Percentiles rank a stretch among this genome's conserved stretches.
Evolutionary conservation across 1,140 invertebrate species (phyloP).

Genomic region (Bombus confusus): DNA sequence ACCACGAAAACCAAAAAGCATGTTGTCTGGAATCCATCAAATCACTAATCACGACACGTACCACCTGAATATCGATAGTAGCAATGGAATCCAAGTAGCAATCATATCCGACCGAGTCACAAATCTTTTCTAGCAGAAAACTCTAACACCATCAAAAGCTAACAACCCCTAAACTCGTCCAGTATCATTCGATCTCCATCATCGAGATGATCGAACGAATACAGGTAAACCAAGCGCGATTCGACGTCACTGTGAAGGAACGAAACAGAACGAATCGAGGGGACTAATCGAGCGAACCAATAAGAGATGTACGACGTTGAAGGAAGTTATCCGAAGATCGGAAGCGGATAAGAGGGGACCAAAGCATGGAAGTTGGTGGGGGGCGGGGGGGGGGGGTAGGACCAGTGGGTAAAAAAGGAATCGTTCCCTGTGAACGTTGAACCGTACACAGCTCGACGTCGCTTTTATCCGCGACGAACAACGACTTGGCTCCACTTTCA

Average conservation of each 20-base stretch:
- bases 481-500: constrained; percentile 41
- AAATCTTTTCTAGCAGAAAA: not conserved
- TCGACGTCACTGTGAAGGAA: not conserved
- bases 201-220: not conserved
- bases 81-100: not conserved
- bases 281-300: not conserved
- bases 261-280: not conserved
- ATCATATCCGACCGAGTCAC: not conserved
- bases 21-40: not conserved
- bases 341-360: not conserved
- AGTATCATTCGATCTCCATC: not conserved
- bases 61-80: too few species aligned
- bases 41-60: not conserved
- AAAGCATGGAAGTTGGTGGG: not conserved
- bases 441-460: constrained; percentile 27
- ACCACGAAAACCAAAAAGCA: not conserved
- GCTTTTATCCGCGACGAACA: constrained; percentile 51
- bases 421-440: constrained; percentile 24
- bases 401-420: not conserved
- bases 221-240: not conserved
- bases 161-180: too few species aligned
- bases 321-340: constrained; percentile 8
- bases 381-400: not conserved
- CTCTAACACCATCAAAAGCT: not conserved
- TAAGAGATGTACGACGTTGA: constrained; percentile 1